phyloP scores from a whole-genome alignment of 2,113 vertebrate genomes.

The Plestiodon gilberti region DNA sequence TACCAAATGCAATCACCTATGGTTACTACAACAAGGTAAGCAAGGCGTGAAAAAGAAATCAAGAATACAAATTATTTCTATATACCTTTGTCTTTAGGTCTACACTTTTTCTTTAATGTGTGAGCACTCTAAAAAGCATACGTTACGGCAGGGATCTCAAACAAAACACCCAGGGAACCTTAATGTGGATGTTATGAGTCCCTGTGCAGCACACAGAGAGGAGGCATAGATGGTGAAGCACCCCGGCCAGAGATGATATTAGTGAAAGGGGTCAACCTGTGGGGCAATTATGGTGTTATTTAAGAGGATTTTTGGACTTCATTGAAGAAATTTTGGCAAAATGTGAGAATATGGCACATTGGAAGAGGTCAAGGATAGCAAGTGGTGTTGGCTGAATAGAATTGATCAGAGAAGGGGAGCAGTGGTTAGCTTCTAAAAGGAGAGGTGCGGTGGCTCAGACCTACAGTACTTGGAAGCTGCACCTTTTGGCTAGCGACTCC shows the following conservation, averaged over 20 bases:
- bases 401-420: neutral
- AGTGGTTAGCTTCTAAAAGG: neutral
- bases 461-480: neutral
- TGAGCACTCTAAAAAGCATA: too few relatives aligned
- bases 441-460: neutral
- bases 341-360: neutral
- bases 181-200: too few relatives aligned
- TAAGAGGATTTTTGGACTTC: neutral
- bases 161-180: too few relatives aligned
- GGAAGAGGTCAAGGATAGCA: neutral
- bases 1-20: conserved; percentile 97
- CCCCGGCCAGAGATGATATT: neutral
- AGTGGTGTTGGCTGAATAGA: neutral
- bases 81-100: neutral
- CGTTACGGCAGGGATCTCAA: too few relatives aligned
- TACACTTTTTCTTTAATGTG: too few relatives aligned
- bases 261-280: neutral
- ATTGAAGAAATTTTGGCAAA: neutral
- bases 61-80: neutral
- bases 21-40: conserved; percentile 99
- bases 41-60: neutral
- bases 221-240: too few relatives aligned
- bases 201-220: too few relatives aligned
- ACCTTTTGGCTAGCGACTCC: neutral
- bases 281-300: too few relatives aligned